Evolutionary conservation across 1,140 invertebrate species (phyloP), one percentile per base, ranked within the genome.

Genomic region (Vollenhovia emeryi): DNA sequence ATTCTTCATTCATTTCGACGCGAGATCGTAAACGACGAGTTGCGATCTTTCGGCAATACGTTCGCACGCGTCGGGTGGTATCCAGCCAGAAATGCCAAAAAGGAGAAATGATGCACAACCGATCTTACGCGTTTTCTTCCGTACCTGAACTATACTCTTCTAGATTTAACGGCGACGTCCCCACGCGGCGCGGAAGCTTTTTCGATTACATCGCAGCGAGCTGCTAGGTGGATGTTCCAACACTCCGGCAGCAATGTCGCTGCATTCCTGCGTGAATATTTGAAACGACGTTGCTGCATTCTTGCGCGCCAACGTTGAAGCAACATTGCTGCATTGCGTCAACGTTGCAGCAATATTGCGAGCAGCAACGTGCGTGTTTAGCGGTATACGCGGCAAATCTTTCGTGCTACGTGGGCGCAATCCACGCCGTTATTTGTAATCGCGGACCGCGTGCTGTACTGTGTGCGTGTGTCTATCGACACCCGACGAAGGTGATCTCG

Each of bases 61-160:
- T 36, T 60, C 2, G 5, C 52, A 13, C n/a, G 30, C 6, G n/a
- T 24, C 33, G 13, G 6, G 15, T 52, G 5, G 43, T 64, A n/a
- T 36, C 18, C 15, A 43, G 50, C 30, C n/a, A 52, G 11, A 13
- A 75, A 24, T 27, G 36, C n/a, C 8, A 43, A 13, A 43, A 43
- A 43, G 18, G 57, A 40, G 33, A 30, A 33, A 78, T 33, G 40
- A 78, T 76, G 57, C 57, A 48, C 59, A 78, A 78, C 43, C 1
- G 3, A 48, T 64, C 27, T 68, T 68, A 78, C 75, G 75, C 60
- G 62, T 33, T 79, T 50, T 79, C 45, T 52, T 79, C 76, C 21
- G 30, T 79, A 78, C 76, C 62, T 79, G 60, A 68, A 79, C 30
- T n/a, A n/a, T n/a, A n/a, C n/a, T 68, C 66, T 36, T 36, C 15